phyloP scores from a whole-genome alignment of 1,140 invertebrate species.

The Procambarus clarkii region DNA sequence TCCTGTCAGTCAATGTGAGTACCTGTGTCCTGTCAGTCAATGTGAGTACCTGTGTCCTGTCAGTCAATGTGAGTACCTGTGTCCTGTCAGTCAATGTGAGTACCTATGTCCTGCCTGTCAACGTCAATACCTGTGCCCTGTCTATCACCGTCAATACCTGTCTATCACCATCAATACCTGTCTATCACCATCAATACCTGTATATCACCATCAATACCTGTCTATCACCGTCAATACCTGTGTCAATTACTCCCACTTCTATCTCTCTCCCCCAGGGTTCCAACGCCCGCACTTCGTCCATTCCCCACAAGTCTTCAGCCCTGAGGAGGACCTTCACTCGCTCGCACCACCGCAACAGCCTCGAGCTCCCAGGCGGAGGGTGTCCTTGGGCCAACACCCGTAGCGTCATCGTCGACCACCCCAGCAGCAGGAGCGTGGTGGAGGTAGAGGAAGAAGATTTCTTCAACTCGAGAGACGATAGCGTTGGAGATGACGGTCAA shows the following conservation, averaged over 20 bases:
- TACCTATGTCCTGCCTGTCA: too few species aligned
- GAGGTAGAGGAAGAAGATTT: slow-evolving; percentile 3
- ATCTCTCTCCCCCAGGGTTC: not conserved
- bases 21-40: too few species aligned
- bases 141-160: too few species aligned
- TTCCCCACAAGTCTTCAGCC: not conserved
- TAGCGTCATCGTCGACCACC: not conserved
- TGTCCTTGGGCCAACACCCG: not conserved
- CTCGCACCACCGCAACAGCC: not conserved
- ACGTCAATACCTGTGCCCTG: too few species aligned
- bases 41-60: too few species aligned
- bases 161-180: not conserved
- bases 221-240: too few species aligned
- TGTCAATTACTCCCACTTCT: too few species aligned
- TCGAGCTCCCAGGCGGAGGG: not conserved
- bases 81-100: too few species aligned
- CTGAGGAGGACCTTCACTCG: not conserved
- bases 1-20: too few species aligned
- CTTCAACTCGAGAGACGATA: not conserved
- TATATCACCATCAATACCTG: too few species aligned
- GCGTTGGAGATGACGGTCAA: not conserved
- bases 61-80: too few species aligned
- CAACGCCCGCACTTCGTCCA: not conserved
- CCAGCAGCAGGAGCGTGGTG: not conserved
- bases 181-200: too few species aligned